Evolutionary conservation across 2,888 invertebrate species (phyloP), one percentile per base, ranked within the genome.

Genomic region (Buathra laborator): DNA sequence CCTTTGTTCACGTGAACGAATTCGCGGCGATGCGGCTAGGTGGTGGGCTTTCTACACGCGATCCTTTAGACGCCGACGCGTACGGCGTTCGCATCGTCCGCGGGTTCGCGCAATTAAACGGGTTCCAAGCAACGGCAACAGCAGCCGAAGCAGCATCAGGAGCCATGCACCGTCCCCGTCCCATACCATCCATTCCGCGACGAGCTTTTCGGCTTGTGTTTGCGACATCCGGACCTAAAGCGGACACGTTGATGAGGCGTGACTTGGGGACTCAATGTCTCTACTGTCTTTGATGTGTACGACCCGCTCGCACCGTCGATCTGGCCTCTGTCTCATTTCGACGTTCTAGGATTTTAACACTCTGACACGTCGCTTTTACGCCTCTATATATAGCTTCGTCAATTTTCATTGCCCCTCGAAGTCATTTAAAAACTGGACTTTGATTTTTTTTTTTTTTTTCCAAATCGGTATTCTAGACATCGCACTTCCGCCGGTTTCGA

Each of bases 191-290:
- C 32, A n/a, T 62, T 24, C 62, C 62, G n/a, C 62, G 51, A 64
- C 64, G 68, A 62, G 56, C 70, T 80, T 83, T 85, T 84, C 32
- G 68, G 70, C 37, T 83, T 29, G 67, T 66, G 53, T 48, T 81
- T 62, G 76, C 83, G 79, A 87, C 86, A 79, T 86, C 84, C 87
- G 81, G 81, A 51, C 64, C 70, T 67, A 81, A 85, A 85, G 86
- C 83, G 84, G 82, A 85, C 83, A 85, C 83, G 78, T 82, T 83
- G 80, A 86, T 84, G 86, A 86, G 81, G 85, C 87, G 83, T 85
- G 86, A 85, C 87, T 37, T 72, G 68, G 81, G 66, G 81, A 83
- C 81, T 78, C 83, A 84, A 84, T 86, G 80, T 75, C 71, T 79
- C 46, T 53, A 19, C 53, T 10, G 43, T 59, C 84, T 87, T 85